phyloP scores from a whole-genome alignment of 2,888 invertebrate genomes.

The Leucophenga montana region DNA sequence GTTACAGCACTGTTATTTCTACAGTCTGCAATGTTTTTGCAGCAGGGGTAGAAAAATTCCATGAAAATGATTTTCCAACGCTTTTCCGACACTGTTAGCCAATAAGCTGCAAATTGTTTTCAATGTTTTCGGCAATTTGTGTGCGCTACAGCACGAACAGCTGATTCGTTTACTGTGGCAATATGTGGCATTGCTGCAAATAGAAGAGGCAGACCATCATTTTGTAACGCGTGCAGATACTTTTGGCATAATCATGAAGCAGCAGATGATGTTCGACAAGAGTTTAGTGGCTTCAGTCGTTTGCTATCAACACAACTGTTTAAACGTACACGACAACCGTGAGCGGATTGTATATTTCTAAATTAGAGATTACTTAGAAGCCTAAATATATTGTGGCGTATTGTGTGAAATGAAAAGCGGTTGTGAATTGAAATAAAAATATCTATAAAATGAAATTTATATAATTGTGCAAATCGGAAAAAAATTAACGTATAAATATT shows the following conservation, averaged over 20 bases:
- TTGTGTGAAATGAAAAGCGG: neutral
- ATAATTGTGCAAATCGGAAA: too few relatives aligned
- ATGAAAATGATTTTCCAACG: conserved; percentile 4
- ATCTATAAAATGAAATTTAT: neutral
- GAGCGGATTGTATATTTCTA: conserved; percentile 8
- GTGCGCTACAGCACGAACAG: neutral
- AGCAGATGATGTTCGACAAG: conserved; percentile 54
- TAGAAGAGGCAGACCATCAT: neutral
- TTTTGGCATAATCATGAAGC: conserved; percentile 35
- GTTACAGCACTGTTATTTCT: neutral
- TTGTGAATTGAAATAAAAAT: neutral
- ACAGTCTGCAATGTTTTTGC: neutral
- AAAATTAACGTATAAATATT: too few relatives aligned
- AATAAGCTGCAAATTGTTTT: conserved; percentile 10
- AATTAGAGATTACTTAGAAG: neutral
- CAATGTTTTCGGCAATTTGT: neutral
- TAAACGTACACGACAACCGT: conserved; percentile 50
- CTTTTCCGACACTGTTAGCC: neutral
- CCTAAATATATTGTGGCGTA: neutral
- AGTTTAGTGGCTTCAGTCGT: conserved; percentile 62
- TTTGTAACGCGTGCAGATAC: neutral
- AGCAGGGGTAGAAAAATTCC: neutral
- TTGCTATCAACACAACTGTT: conserved; percentile 61
- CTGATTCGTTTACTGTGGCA: neutral
- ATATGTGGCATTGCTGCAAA: conserved; percentile 1